A percentile compares a stretch with the other conserved stretches of the same genome.
phyloP scores from a whole-genome alignment of 2,888 invertebrate genomes.

The Epirrhoe alternata region DNA sequence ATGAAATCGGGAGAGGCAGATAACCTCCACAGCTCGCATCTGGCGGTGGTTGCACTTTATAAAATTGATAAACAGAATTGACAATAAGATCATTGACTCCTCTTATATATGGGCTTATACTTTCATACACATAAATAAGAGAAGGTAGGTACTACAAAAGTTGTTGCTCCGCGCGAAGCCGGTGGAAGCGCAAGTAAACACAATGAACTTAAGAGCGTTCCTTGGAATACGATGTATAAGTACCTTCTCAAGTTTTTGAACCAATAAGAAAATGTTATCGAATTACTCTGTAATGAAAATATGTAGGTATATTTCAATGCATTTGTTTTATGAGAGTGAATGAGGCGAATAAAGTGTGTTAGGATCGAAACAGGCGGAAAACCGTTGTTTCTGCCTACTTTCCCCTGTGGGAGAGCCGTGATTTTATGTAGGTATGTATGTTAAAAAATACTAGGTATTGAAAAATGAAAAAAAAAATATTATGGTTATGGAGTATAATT shows the following conservation, averaged over 20 bases:
- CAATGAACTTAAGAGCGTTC: conserved; percentile 7
- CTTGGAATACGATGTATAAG: conserved; percentile 3
- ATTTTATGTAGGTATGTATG: too few relatives aligned
- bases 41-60: too few relatives aligned
- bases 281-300: background rate
- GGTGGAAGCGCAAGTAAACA: conserved; percentile 5
- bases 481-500: too few relatives aligned
- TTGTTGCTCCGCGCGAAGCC: conserved; percentile 1
- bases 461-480: too few relatives aligned
- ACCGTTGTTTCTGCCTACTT: too few relatives aligned
- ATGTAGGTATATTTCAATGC: background rate
- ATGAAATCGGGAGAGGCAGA: too few relatives aligned
- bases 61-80: background rate
- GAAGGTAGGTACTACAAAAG: conserved; percentile 9
- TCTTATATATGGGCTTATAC: background rate
- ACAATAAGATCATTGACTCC: background rate
- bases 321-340: too few relatives aligned
- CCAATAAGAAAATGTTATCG: conserved; percentile 2
- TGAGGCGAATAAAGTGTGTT: too few relatives aligned
- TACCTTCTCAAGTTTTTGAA: background rate
- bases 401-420: too few relatives aligned
- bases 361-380: too few relatives aligned
- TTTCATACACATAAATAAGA: conserved; percentile 2
- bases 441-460: too few relatives aligned
- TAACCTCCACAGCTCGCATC: too few relatives aligned